Conservation (phyloP, 2,113 vertebrate genomes). For the Zosterops borbonicus region DNA sequence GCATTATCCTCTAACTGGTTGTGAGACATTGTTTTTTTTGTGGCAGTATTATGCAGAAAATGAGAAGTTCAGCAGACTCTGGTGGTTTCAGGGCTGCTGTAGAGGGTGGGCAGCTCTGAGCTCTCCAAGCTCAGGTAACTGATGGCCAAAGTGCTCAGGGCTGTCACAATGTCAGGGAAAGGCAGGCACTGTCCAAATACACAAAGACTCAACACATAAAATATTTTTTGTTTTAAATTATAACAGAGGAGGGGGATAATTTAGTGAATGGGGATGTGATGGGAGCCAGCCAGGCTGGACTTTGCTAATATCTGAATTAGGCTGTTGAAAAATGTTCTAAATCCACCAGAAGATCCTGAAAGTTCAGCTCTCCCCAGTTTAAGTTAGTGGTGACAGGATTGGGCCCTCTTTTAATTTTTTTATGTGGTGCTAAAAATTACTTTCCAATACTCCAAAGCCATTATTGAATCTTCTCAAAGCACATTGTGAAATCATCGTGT, state of each 20-base stretch:
- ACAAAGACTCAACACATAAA: neutral
- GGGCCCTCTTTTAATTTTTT: slow-evolving; percentile 21
- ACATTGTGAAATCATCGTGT: neutral
- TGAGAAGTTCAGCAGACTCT: neutral
- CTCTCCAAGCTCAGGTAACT: neutral
- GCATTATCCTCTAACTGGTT: neutral
- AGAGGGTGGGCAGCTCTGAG: neutral
- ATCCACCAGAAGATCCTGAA: neutral
- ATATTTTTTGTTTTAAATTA: neutral
- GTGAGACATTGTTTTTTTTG: neutral
- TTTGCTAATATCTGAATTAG: neutral
- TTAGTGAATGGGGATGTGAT: neutral
- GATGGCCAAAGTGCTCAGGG: neutral
- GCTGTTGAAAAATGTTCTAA: neutral
- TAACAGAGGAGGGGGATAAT: neutral
- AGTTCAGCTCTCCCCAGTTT: neutral
- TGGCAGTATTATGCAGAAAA: neutral
- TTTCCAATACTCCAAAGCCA: slow-evolving; percentile 35
- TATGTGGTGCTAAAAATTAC: slow-evolving; percentile 5
- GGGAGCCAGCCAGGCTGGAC: slow-evolving; percentile 10
- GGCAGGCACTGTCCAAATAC: neutral
- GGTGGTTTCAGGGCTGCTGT: neutral
- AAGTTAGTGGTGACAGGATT: neutral
- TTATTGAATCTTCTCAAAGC: slow-evolving; percentile 12
- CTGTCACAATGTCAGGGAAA: neutral